Evolutionary conservation across 2,888 invertebrate species (phyloP).

Genomic region (Drosophila crucigera): DNA sequence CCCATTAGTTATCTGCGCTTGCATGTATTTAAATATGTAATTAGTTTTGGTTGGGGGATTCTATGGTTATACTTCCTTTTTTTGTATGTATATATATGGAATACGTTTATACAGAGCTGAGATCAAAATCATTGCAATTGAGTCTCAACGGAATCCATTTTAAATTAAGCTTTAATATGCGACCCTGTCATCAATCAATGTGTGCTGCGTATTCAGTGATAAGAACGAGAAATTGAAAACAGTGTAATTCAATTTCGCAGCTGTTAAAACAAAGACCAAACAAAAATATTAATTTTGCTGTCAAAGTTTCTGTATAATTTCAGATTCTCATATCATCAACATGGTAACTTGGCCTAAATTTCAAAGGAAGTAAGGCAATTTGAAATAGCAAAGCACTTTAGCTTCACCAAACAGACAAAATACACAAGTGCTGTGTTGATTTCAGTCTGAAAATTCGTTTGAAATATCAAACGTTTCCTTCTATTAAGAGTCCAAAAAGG

Average conservation of each 20-base stretch:
- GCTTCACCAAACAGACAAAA: slow-evolving; percentile 20
- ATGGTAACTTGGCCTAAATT: slow-evolving; percentile 49
- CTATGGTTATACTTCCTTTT: slow-evolving; percentile 31
- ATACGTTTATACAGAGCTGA: slow-evolving; percentile 15
- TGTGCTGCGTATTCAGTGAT: slow-evolving; percentile 4
- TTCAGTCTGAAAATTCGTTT: slow-evolving; percentile 16
- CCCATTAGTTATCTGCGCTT: slow-evolving; percentile 23
- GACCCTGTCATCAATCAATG: slow-evolving; percentile 45
- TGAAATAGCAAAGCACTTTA: slow-evolving; percentile 4
- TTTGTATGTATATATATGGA: not conserved
- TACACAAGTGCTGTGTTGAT: slow-evolving; percentile 13
- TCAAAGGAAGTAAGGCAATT: not conserved
- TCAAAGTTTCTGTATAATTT: slow-evolving; percentile 30
- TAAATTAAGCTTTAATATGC: slow-evolving; percentile 18
- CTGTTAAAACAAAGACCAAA: slow-evolving; percentile 15
- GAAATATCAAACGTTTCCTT: not conserved
- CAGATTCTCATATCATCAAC: slow-evolving; percentile 29
- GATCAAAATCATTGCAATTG: slow-evolving; percentile 44
- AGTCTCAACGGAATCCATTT: slow-evolving; percentile 9
- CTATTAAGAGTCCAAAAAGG: not conserved
- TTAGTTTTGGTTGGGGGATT: slow-evolving; percentile 58
- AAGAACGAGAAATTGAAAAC: slow-evolving; percentile 3
- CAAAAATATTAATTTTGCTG: slow-evolving; percentile 37
- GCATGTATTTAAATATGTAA: slow-evolving; percentile 74
- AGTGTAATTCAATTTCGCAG: slow-evolving; percentile 22